phyloP scores from a whole-genome alignment of 2,888 invertebrate genomes.

The Galeopsomyia nigrocyanea region DNA sequence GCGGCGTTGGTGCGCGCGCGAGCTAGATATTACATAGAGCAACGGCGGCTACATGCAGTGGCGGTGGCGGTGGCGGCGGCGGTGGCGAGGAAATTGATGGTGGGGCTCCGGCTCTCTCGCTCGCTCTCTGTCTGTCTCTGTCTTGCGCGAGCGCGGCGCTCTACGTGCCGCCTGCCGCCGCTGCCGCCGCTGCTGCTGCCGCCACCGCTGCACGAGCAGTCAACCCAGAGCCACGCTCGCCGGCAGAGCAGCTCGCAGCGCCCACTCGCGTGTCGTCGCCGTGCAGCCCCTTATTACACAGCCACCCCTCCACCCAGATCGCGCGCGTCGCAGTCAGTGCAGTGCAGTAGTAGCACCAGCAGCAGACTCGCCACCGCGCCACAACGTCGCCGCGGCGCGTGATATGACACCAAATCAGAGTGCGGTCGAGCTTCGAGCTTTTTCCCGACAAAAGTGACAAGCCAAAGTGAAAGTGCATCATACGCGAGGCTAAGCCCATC shows the following conservation, averaged over 20 bases:
- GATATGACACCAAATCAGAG: too few species aligned
- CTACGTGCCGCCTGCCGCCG: constrained; percentile 2
- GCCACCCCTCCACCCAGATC: too few species aligned
- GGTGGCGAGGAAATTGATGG: constrained; percentile 58
- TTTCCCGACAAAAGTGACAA: too few species aligned
- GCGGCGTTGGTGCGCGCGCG: constrained; percentile 39
- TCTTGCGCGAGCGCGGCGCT: constrained; percentile 36
- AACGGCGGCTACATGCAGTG: not conserved
- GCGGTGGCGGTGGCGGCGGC: not conserved
- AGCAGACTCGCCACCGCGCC: too few species aligned
- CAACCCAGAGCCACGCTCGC: constrained; percentile 68
- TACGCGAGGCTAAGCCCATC: too few species aligned
- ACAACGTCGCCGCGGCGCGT: too few species aligned
- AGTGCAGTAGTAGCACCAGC: too few species aligned
- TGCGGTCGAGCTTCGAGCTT: too few species aligned
- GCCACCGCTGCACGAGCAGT: constrained; percentile 54
- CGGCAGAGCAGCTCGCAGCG: constrained; percentile 53
- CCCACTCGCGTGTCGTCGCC: not conserved
- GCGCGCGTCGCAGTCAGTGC: too few species aligned
- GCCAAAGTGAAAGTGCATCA: too few species aligned
- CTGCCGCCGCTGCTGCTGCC: constrained; percentile 13
- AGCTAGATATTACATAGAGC: constrained; percentile 19
- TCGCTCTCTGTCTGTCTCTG: constrained; percentile 17
- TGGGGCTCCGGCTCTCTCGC: constrained; percentile 59
- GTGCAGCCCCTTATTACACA: not conserved